phyloP scores from a whole-genome alignment of 2,888 invertebrate genomes.

The Zaprionus lineosus region DNA sequence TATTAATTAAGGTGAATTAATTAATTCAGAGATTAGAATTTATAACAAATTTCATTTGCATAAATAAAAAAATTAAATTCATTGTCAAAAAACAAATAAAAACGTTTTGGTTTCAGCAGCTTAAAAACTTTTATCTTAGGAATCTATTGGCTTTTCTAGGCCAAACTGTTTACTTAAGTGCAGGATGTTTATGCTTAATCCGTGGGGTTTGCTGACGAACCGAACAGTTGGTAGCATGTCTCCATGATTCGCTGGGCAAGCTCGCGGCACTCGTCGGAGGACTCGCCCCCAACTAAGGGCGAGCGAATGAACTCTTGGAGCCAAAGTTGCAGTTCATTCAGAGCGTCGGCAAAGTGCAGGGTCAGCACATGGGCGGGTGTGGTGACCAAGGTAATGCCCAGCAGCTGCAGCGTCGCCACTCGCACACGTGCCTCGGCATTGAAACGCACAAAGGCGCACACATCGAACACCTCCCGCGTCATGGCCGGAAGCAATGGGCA shows the following conservation, averaged over 20 bases:
- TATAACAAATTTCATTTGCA: too few relatives aligned
- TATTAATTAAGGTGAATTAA: too few relatives aligned
- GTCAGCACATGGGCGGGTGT: constrained; percentile 85
- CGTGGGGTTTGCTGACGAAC: constrained; percentile 1
- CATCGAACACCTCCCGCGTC: constrained; percentile 87
- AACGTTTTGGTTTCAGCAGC: too few relatives aligned
- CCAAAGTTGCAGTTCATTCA: constrained; percentile 88
- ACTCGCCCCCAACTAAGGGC: constrained; percentile 85
- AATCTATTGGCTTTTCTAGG: too few relatives aligned
- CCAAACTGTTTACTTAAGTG: too few relatives aligned
- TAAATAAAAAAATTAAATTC: too few relatives aligned
- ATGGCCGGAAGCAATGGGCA: constrained; percentile 86
- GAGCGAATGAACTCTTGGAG: constrained; percentile 85
- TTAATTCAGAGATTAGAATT: too few relatives aligned
- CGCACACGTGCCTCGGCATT: constrained; percentile 87
- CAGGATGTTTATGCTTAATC: neutral
- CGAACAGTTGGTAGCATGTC: constrained; percentile 72
- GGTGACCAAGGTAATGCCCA: constrained; percentile 86
- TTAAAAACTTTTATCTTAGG: too few relatives aligned
- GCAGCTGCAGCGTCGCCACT: constrained; percentile 86
- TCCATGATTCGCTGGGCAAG: constrained; percentile 86
- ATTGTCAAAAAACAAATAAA: too few relatives aligned
- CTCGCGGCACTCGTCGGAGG: constrained; percentile 86
- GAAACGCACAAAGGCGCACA: constrained; percentile 87
- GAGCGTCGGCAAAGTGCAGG: constrained; percentile 85